Percentiles rank a stretch among this genome's conserved stretches.
Conservation (phyloP, 1,140 invertebrate species). For the Drosophila aff. region DNA sequence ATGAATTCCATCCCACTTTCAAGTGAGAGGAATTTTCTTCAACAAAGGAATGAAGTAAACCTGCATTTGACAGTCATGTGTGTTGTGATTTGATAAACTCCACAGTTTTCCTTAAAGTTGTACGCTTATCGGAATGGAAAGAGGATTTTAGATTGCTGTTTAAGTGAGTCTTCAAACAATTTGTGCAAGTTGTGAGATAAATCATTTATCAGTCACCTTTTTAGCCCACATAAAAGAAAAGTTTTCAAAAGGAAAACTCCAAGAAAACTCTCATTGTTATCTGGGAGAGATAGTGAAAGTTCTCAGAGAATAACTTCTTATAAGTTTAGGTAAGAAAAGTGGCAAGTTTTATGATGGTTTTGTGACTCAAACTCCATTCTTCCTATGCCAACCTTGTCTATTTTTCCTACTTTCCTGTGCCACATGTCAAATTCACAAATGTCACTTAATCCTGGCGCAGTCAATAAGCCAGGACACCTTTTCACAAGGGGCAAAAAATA, state of each 20-base stretch:
- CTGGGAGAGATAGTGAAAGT: conserved; percentile 17
- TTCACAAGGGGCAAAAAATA: conserved; percentile 2
- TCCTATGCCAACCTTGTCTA: neutral
- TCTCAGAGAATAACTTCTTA: neutral
- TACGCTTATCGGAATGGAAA: conserved; percentile 23
- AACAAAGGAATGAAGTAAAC: neutral
- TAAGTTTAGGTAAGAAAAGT: conserved; percentile 1
- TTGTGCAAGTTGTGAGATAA: conserved; percentile 36
- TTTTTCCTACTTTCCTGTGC: neutral
- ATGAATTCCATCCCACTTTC: conserved; percentile 20
- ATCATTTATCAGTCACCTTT: conserved; percentile 27
- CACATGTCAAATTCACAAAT: conserved; percentile 49
- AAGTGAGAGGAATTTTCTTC: conserved; percentile 5
- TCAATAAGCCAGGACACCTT: conserved; percentile 56
- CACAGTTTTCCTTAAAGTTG: conserved; percentile 10
- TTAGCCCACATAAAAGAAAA: conserved; percentile 20
- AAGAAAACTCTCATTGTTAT: conserved; percentile 21
- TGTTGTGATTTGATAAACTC: conserved; percentile 32
- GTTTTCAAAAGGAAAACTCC: conserved; percentile 18
- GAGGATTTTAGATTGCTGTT: conserved; percentile 51
- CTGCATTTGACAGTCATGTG: conserved; percentile 41
- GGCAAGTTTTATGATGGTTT: conserved; percentile 10
- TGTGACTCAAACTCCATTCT: neutral
- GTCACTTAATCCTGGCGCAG: conserved; percentile 49
- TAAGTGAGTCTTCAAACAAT: conserved; percentile 23